Conservation (phyloP, 1,140 invertebrate species). For the Drepana arcuata region DNA sequence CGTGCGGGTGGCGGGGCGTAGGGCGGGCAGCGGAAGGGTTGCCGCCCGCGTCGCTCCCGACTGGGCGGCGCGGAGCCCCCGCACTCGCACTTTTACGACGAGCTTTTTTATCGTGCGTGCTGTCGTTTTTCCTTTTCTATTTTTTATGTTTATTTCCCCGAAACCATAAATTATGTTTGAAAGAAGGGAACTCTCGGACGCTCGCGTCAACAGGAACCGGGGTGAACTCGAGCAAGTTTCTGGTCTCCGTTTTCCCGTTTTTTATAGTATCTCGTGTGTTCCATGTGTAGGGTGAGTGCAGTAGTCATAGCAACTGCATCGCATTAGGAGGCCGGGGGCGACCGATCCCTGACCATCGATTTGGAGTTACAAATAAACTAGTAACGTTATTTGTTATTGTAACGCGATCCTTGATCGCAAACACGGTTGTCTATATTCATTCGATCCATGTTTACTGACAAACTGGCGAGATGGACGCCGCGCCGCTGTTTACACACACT, state of each 20-base stretch:
- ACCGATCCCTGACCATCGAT: slow-evolving; percentile 23
- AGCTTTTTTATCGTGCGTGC: slow-evolving; percentile 70
- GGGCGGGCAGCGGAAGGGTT: slow-evolving; percentile 65
- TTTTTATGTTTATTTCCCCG: slow-evolving; percentile 71
- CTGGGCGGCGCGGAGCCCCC: slow-evolving; percentile 33
- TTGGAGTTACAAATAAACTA: slow-evolving; percentile 34
- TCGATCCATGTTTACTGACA: slow-evolving; percentile 56
- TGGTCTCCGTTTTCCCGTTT: slow-evolving; percentile 48
- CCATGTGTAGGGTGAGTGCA: slow-evolving; percentile 41
- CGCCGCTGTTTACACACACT: slow-evolving; percentile 41
- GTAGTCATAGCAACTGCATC: slow-evolving; percentile 60
- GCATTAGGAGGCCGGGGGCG: slow-evolving; percentile 38
- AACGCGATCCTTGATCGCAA: slow-evolving; percentile 52
- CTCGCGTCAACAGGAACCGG: slow-evolving; percentile 60
- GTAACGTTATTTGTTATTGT: slow-evolving; percentile 59
- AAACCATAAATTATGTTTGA: slow-evolving; percentile 72
- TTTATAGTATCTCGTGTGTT: slow-evolving; percentile 57
- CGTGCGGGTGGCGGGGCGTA: slow-evolving; percentile 33
- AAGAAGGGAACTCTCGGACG: slow-evolving; percentile 69
- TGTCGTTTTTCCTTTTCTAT: slow-evolving; percentile 71
- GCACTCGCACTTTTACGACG: slow-evolving; percentile 60
- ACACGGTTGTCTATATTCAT: slow-evolving; percentile 65
- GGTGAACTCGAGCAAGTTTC: slow-evolving; percentile 51
- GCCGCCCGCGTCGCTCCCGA: slow-evolving; percentile 32
- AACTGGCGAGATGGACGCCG: slow-evolving; percentile 54